These are phyloP conservation scores for Orchesellides sinensis DNA, from an alignment of 2,888 invertebrate genomes.

Conservation along the genomic window DNA sequence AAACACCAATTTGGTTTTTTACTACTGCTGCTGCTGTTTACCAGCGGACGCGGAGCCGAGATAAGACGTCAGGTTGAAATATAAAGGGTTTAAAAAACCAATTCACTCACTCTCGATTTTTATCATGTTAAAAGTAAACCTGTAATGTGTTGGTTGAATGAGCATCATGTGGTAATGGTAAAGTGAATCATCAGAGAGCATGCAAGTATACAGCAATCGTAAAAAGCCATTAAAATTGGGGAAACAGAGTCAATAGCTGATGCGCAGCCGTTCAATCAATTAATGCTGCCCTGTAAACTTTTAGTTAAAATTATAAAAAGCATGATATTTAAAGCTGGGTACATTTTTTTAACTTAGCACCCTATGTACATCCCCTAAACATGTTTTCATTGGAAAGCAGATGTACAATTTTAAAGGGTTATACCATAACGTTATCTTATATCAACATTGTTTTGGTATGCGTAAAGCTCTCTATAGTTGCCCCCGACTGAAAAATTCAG, in stretches of 20 bases:
- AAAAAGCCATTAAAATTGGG: constrained; percentile 11
- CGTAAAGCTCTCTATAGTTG: too few species aligned
- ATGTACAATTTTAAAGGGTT: constrained; percentile 15
- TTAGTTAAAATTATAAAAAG: too few species aligned
- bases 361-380: too few species aligned
- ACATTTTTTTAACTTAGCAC: too few species aligned
- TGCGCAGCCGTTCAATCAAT: constrained; percentile 49
- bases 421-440: too few species aligned
- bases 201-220: not conserved
- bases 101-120: too few species aligned
- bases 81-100: not conserved
- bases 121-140: too few species aligned
- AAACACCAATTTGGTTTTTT: constrained; percentile 42
- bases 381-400: constrained; percentile 40
- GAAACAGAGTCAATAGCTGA: constrained; percentile 25
- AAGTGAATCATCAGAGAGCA: constrained; percentile 6
- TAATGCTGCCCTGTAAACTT: too few species aligned
- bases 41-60: constrained; percentile 8
- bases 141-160: not conserved
- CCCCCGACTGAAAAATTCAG: too few species aligned
- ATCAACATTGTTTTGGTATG: constrained; percentile 7
- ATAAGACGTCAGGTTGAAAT: constrained; percentile 10
- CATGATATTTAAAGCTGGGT: too few species aligned
- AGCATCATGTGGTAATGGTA: not conserved
- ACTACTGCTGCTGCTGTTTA: constrained; percentile 3